These are phyloP conservation scores for Eupithecia tripunctaria DNA, from an alignment of 2,888 invertebrate species.

Conservation along the genomic window DNA sequence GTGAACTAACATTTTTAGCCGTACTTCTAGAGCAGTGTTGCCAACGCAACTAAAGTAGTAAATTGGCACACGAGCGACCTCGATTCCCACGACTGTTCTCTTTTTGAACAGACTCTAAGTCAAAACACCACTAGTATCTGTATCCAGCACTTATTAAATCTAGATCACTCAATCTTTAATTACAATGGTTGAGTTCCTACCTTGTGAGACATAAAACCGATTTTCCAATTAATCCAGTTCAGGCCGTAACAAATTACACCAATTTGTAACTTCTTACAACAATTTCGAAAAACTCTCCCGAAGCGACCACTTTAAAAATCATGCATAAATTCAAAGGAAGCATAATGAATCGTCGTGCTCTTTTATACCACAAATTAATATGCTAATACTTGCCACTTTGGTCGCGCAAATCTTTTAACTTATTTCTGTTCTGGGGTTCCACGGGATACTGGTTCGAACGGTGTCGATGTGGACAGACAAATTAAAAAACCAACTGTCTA, in stretches of 20 bases:
- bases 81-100: too few species aligned
- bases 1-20: too few species aligned
- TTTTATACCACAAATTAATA: conserved; percentile 63
- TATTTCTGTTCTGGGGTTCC: conserved; percentile 43
- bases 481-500: too few species aligned
- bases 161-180: too few species aligned
- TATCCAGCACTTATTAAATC: too few species aligned
- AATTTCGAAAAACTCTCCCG: conserved; percentile 17
- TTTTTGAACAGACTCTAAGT: too few species aligned
- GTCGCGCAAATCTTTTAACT: conserved; percentile 64
- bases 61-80: too few species aligned
- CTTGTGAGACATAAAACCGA: neutral
- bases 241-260: conserved; percentile 13
- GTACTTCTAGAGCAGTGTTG: too few species aligned
- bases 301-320: conserved; percentile 42
- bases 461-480: neutral
- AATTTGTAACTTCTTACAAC: conserved; percentile 17
- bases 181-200: too few species aligned
- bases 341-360: conserved; percentile 55
- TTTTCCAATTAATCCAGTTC: neutral
- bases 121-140: too few species aligned
- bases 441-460: neutral
- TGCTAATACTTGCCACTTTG: conserved; percentile 67
- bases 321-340: conserved; percentile 54
- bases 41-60: too few species aligned